Evolutionary conservation across 2,797 vertebrate species (phyloP).

Genomic region (Sardinella longiceps): DNA sequence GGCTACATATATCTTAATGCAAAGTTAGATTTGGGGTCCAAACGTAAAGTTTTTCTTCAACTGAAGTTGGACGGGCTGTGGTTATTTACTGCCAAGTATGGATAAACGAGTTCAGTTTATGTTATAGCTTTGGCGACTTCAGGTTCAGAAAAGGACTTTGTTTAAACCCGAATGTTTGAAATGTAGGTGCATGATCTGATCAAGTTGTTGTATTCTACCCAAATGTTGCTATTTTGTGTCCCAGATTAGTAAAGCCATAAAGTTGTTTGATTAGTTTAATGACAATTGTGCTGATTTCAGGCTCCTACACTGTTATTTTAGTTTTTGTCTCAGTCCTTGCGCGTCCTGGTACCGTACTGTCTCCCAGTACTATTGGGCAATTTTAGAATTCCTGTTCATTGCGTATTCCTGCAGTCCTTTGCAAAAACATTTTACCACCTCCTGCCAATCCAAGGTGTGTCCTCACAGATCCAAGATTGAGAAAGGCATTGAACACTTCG

Average conservation of each 20-base stretch:
- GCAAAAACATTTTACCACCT: neutral
- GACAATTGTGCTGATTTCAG: too few species aligned
- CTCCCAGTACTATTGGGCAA: neutral
- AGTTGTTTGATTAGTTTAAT: neutral
- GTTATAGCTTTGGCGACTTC: too few species aligned
- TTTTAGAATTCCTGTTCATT: neutral
- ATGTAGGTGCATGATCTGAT: too few species aligned
- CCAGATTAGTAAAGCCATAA: neutral
- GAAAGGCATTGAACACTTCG: too few species aligned
- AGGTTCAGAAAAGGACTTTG: too few species aligned
- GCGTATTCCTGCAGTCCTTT: neutral
- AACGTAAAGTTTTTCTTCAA: neutral
- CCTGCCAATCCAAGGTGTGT: neutral
- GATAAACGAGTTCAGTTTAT: too few species aligned
- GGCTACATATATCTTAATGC: neutral
- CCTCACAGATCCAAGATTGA: too few species aligned
- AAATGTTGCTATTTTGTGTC: too few species aligned
- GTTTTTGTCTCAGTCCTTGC: neutral
- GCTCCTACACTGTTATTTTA: neutral
- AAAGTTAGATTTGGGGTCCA: neutral
- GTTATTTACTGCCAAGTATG: neutral
- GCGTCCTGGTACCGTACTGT: neutral
- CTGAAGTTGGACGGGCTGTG: neutral
- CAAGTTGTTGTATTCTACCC: too few species aligned
- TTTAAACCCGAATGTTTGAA: too few species aligned